phyloP scores from a whole-genome alignment of 2,888 invertebrate genomes.

The Volucella zonaria region DNA sequence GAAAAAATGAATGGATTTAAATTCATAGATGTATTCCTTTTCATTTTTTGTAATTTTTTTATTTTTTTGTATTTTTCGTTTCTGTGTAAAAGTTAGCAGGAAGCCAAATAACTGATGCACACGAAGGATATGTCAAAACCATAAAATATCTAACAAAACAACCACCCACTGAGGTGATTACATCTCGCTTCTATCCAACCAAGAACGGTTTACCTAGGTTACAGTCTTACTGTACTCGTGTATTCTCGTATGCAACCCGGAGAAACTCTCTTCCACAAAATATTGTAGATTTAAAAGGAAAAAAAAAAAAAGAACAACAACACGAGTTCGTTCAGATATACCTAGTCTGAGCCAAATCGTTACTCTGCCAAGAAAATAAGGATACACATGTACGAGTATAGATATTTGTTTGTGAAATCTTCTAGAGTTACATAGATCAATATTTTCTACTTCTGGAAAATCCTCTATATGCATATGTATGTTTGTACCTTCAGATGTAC shows the following conservation, averaged over 20 bases:
- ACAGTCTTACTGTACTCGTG: constrained; percentile 33
- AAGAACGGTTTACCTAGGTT: constrained; percentile 11
- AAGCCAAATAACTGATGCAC: constrained; percentile 68
- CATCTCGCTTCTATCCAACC: background rate
- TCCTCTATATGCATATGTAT: too few relatives aligned
- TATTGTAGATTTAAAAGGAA: background rate
- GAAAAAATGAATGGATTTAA: constrained; percentile 68
- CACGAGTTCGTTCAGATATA: too few relatives aligned
- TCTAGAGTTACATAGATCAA: background rate
- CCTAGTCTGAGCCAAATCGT: constrained; percentile 27
- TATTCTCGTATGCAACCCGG: background rate
- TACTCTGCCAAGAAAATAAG: constrained; percentile 28
- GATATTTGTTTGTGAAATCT: background rate
- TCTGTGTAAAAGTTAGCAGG: constrained; percentile 33
- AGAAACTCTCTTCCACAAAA: background rate
- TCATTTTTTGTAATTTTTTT: constrained; percentile 25
- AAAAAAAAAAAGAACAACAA: background rate
- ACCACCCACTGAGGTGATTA: constrained; percentile 52
- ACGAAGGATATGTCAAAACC: constrained; percentile 71
- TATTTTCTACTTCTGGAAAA: background rate
- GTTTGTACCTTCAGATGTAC: too few relatives aligned
- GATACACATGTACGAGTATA: background rate
- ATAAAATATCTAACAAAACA: constrained; percentile 62
- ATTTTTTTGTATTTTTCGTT: background rate
- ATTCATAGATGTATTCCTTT: constrained; percentile 70